A percentile compares a stretch with the other conserved stretches of the same genome.
phyloP scores from a whole-genome alignment of 2,113 vertebrate species.

The Grammomys dolichurus region DNA sequence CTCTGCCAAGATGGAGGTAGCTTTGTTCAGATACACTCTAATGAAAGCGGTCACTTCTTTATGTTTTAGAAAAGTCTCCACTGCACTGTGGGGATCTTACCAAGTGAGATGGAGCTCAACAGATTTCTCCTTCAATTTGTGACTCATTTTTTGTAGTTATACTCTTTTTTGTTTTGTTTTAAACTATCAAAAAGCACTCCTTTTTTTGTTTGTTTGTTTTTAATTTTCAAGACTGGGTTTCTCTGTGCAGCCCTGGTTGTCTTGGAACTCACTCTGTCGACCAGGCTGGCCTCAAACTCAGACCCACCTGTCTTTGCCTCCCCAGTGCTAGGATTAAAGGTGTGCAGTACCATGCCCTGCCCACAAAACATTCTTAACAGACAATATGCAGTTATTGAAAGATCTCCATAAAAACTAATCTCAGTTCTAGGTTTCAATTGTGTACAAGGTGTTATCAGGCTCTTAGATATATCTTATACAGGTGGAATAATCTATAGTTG shows the following conservation, averaged over 20 bases:
- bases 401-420: not conserved
- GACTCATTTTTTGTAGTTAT: not conserved
- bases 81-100: slow-evolving; percentile 20
- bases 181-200: not conserved
- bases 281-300: not conserved
- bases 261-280: not conserved
- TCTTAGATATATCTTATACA: not conserved
- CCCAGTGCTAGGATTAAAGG: not conserved
- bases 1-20: slow-evolving; percentile 21
- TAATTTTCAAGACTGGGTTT: not conserved
- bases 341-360: fast-evolving
- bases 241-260: not conserved
- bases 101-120: not conserved
- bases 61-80: slow-evolving; percentile 51
- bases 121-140: slow-evolving; percentile 45
- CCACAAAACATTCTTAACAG: not conserved
- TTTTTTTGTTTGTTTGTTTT: no score
- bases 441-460: not conserved
- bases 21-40: not conserved
- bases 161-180: not conserved
- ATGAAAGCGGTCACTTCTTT: slow-evolving; percentile 42
- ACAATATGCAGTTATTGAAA: slow-evolving; percentile 48
- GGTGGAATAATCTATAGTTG: not conserved
- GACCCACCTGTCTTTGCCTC: not conserved
- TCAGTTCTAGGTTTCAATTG: not conserved